These are phyloP conservation scores for Myiozetetes cayanensis DNA, from an alignment of 2,113 vertebrate genomes.

Conservation along the genomic window DNA sequence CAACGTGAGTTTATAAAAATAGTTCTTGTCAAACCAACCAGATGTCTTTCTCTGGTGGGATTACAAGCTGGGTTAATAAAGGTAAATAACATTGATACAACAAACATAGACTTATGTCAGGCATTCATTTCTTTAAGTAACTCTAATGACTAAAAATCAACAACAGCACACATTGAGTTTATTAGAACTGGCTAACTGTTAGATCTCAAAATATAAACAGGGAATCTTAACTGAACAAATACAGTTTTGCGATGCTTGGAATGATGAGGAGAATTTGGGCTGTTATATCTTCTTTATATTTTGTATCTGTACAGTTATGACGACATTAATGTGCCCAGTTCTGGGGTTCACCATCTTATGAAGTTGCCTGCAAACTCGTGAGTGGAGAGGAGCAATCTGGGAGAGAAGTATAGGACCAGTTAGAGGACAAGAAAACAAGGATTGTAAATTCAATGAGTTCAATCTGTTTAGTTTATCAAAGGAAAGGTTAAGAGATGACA, in stretches of 20 bases:
- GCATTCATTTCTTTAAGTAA: neutral
- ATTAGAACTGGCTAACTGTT: constrained; percentile 24
- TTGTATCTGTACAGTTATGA: neutral
- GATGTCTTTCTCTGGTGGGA: constrained; percentile 47
- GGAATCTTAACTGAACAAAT: constrained; percentile 7
- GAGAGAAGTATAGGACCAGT: neutral
- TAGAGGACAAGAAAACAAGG: neutral
- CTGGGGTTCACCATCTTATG: neutral
- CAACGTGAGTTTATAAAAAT: constrained; percentile 43
- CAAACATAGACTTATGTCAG: constrained; percentile 15
- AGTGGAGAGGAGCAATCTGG: neutral
- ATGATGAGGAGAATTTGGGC: neutral
- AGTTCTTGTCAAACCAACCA: constrained; percentile 44
- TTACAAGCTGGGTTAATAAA: constrained; percentile 35
- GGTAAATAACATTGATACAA: neutral
- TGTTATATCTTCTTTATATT: neutral
- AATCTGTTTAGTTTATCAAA: constrained; percentile 52
- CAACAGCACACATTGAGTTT: constrained; percentile 29
- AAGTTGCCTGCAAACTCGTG: neutral
- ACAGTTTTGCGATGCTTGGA: neutral
- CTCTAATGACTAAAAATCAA: constrained; percentile 9
- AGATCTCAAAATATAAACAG: constrained; percentile 19
- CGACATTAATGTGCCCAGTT: neutral
- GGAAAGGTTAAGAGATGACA: constrained; percentile 38
- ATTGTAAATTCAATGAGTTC: neutral